These are phyloP conservation scores for Caiman crocodilus DNA, from an alignment of 2,797 vertebrate genomes.

Conservation along the genomic window DNA sequence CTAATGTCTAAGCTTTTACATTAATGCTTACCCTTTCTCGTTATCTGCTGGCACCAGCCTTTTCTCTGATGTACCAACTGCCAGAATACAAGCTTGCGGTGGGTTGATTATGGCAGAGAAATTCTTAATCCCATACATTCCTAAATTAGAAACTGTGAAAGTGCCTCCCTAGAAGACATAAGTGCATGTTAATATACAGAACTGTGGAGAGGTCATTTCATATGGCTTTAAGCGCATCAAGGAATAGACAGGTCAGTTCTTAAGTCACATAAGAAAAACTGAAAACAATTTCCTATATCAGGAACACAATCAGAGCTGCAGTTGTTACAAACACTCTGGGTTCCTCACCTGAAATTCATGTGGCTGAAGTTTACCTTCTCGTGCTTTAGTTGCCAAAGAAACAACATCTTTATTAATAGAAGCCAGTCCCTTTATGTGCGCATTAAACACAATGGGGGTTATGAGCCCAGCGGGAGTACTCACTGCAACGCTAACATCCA, in stretches of 20 bases:
- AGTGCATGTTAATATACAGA: background rate
- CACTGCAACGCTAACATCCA: constrained; percentile 94
- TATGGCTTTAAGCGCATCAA: background rate
- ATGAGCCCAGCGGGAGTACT: constrained; percentile 95
- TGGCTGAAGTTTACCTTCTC: constrained; percentile 96
- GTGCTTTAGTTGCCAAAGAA: constrained; percentile 89
- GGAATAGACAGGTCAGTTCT: accelerated
- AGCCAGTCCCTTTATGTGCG: constrained; percentile 93
- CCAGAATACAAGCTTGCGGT: constrained; percentile 96
- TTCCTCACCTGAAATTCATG: constrained; percentile 93
- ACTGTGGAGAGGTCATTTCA: background rate
- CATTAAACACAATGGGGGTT: constrained; percentile 97
- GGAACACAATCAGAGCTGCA: background rate
- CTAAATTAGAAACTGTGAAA: constrained; percentile 98
- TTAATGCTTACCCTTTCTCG: constrained; percentile 89
- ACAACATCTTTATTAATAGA: constrained; percentile 90
- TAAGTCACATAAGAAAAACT: too few species aligned
- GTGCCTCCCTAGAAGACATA: constrained; percentile 90
- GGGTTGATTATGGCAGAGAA: constrained; percentile 99
- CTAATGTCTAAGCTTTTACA: background rate
- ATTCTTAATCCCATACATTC: constrained; percentile 98
- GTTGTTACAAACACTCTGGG: accelerated
- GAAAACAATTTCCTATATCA: background rate
- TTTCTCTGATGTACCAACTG: constrained; percentile 93
- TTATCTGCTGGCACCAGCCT: constrained; percentile 93